Conservation (phyloP, 2,888 invertebrate genomes). For the Dryadula phaetusa region DNA sequence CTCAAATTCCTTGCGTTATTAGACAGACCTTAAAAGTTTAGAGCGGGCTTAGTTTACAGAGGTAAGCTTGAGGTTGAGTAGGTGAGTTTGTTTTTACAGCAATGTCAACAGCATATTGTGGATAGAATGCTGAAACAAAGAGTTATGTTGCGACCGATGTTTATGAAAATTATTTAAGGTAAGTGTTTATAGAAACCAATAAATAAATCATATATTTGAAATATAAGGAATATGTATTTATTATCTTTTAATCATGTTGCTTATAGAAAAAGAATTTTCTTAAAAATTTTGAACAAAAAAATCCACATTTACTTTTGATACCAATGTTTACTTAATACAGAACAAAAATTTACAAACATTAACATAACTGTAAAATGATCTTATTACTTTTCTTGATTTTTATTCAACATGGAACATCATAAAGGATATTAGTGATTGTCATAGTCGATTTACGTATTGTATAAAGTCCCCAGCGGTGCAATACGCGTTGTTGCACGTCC, state of each 20-base stretch:
- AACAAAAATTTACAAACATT: not conserved
- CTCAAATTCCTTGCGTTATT: constrained; percentile 82
- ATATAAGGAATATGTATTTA: not conserved
- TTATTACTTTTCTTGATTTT: not conserved
- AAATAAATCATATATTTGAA: not conserved
- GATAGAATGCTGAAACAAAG: constrained; percentile 49
- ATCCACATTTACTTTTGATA: too few species aligned
- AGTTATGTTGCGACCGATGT: constrained; percentile 24
- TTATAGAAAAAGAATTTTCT: not conserved
- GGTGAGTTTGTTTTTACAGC: constrained; percentile 74
- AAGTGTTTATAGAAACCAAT: constrained; percentile 28
- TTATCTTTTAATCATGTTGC: not conserved
- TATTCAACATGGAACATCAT: not conserved
- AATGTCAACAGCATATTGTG: constrained; percentile 69
- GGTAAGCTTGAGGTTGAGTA: constrained; percentile 74
- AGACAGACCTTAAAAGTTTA: constrained; percentile 81
- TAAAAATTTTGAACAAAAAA: not conserved
- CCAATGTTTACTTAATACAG: too few species aligned
- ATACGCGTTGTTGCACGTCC: constrained; percentile 70
- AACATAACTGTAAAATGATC: not conserved
- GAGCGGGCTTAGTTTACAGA: constrained; percentile 78
- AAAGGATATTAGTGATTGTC: constrained; percentile 6
- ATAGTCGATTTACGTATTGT: constrained; percentile 20
- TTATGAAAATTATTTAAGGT: constrained; percentile 54
- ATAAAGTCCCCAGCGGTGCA: constrained; percentile 65